Evolutionary conservation across 2,797 vertebrate species (phyloP).

Genomic region (Cynopterus sphinx): DNA sequence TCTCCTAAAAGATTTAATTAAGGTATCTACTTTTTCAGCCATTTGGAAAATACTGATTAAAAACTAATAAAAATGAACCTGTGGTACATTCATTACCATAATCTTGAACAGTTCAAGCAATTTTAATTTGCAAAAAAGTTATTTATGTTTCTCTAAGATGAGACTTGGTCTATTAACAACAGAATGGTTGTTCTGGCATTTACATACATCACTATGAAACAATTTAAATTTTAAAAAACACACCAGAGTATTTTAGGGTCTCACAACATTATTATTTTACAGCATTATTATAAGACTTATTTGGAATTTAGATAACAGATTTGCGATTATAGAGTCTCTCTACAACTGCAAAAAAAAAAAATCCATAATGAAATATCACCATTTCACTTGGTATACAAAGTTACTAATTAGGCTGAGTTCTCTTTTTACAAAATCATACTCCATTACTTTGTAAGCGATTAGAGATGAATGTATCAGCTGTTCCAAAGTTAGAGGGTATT

Average conservation of each 20-base stretch:
- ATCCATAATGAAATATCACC: constrained; percentile 46
- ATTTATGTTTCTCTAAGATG: constrained; percentile 35
- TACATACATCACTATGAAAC: constrained; percentile 43
- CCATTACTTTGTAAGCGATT: neutral
- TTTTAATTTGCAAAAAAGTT: constrained; percentile 63
- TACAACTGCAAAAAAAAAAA: constrained; percentile 29
- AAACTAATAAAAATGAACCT: constrained; percentile 77
- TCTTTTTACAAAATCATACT: constrained; percentile 17
- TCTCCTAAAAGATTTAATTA: neutral
- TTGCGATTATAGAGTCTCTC: constrained; percentile 43
- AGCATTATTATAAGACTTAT: constrained; percentile 73
- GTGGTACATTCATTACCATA: constrained; percentile 56
- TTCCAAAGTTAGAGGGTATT: neutral
- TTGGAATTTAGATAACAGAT: constrained; percentile 73
- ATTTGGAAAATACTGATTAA: constrained; percentile 76
- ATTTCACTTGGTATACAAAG: neutral
- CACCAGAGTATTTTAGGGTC: constrained; percentile 39
- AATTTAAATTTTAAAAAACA: constrained; percentile 57
- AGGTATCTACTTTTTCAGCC: constrained; percentile 66
- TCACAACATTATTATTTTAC: constrained; percentile 56
- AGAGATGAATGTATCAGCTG: neutral
- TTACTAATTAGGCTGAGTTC: constrained; percentile 18
- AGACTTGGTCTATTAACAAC: neutral
- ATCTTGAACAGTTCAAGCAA: constrained; percentile 57
- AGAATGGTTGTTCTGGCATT: constrained; percentile 54